Conservation (phyloP, 2,113 vertebrate species). For the Chaetodon trifascialis region DNA sequence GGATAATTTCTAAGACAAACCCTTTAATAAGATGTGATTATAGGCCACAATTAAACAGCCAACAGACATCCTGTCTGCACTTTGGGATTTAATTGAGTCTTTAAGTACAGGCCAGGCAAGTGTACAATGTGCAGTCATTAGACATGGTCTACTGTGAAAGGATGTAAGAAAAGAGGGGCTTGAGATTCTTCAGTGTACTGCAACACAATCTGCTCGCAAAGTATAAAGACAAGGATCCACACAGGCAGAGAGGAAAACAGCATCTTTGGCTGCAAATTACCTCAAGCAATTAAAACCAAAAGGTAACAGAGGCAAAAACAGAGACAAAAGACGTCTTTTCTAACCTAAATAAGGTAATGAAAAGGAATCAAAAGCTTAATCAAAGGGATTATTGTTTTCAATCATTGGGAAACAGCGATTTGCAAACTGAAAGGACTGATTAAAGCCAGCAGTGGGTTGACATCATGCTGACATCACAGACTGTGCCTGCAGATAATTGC, state of each 20-base stretch:
- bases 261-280: neutral
- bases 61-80: neutral
- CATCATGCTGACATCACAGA: neutral
- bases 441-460: conserved; percentile 19
- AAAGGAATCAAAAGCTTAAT: neutral
- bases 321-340: neutral
- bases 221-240: neutral
- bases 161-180: neutral
- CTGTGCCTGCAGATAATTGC: conserved; percentile 20
- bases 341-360: neutral
- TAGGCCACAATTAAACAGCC: neutral
- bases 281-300: neutral
- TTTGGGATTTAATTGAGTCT: neutral
- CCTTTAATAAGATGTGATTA: neutral
- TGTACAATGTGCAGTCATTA: neutral
- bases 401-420: neutral
- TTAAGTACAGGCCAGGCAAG: neutral
- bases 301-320: neutral
- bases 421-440: conserved; percentile 7
- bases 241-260: neutral
- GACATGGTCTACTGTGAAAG: neutral
- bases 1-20: neutral
- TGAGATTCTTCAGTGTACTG: neutral
- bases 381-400: neutral
- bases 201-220: neutral